Evolutionary conservation across 2,888 invertebrate species (phyloP), one percentile per base, ranked within the genome.

Genomic region (Sarcophaga rosellei): DNA sequence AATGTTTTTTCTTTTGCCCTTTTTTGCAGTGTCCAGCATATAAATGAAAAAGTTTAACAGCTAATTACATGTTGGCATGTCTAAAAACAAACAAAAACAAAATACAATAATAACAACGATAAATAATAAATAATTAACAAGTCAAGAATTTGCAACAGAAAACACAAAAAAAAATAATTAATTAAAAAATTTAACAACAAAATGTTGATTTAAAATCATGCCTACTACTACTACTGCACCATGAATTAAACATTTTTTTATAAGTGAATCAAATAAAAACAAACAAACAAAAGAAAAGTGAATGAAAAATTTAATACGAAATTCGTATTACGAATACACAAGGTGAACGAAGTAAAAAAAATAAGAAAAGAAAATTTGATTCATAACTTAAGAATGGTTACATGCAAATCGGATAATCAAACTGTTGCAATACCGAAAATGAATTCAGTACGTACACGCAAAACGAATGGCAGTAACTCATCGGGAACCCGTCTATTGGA

Each of bases 401-500:
- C 93, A 89, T 93, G 93, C 90, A 93, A 92, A 90, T 88, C 92
- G 84, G 93, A 93, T 89, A 89, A 91, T 88, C 92, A 90, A 88
- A 89, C 90, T 87, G 91, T 91, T 89, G 91, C 90, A 72, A 90
- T 91, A 86, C 91, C 91, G 81, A 93, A 93, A 91, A 92, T 91
- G 91, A 92, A 90, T 76, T 89, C 91, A 72, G 89, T 88, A 57
- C 91, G 91, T 66, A 85, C 90, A 15, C 91, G 91, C 17, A 91
- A 92, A 81, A 88, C 91, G 73, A 87, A 90, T 53, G 88, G 88
- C 76, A 92, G 91, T 85, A 91, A 91, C 86, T 93, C 93, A 66
- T 93, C 93, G 74, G 93, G 92, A 87, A 92, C 93, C 88, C 92
- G 93, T 84, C 91, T 93, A 80, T 89, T 93, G 87, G 93, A 93